Evolutionary conservation across 2,113 vertebrate genomes (phyloP).

Genomic region (Leptobrachium ailaonicum): DNA sequence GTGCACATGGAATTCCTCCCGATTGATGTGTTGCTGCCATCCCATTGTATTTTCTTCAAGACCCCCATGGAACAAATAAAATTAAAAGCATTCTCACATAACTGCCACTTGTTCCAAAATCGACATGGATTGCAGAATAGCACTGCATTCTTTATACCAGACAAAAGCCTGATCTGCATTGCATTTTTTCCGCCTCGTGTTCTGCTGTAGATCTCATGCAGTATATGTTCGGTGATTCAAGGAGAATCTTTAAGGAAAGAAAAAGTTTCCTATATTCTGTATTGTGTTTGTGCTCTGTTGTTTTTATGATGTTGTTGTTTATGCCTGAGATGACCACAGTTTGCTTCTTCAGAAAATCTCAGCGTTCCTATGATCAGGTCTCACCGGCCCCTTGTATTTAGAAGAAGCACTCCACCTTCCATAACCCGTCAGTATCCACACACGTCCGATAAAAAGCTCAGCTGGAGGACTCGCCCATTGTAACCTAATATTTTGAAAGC

Average conservation of each 20-base stretch:
- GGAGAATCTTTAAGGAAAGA: no score
- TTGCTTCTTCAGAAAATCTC: no score
- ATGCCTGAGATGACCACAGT: no score
- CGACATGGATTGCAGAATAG: neutral
- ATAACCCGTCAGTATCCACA: neutral
- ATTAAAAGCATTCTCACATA: slow-evolving; percentile 11
- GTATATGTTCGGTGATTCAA: no score
- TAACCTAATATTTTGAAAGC: slow-evolving; percentile 44
- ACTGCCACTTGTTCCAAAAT: neutral
- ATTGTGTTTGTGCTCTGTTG: no score
- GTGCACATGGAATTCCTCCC: neutral
- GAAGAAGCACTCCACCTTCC: no score
- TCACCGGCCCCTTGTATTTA: neutral
- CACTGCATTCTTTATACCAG: neutral
- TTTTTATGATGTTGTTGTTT: no score
- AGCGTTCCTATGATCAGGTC: neutral
- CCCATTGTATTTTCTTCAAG: neutral
- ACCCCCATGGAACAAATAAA: neutral
- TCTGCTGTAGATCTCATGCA: no score
- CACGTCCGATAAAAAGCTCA: neutral
- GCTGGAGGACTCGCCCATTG: slow-evolving; percentile 5
- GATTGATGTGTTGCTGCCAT: neutral
- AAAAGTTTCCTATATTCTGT: no score
- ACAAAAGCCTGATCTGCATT: neutral
- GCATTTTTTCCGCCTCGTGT: neutral